A percentile compares a stretch with the other conserved stretches of the same genome.
Evolutionary conservation across 2,113 vertebrate species (phyloP).

Genomic region (Rhea americana): DNA sequence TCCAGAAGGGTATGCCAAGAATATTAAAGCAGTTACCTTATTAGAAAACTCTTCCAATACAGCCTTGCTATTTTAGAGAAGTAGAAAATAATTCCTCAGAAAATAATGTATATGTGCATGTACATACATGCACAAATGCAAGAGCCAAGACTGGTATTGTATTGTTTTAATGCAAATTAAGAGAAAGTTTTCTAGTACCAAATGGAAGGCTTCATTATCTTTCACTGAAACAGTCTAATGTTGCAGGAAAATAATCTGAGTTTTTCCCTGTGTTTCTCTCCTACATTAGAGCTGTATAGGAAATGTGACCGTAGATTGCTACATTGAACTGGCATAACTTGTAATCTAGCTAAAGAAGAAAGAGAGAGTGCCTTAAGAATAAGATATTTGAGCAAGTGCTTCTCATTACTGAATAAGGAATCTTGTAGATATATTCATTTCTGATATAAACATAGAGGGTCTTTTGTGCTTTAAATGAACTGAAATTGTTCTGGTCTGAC

Average conservation of each 20-base stretch:
- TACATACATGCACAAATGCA: not conserved
- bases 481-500: slow-evolving; percentile 1
- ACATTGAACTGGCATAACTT: not conserved
- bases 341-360: not conserved
- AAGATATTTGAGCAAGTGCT: slow-evolving; percentile 2
- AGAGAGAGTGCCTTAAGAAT: not conserved
- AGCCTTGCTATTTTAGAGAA: not conserved
- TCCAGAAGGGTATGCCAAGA: not conserved
- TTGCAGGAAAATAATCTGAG: not conserved
- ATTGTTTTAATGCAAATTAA: not conserved
- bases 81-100: not conserved
- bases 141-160: not conserved
- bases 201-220: not conserved
- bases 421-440: slow-evolving; percentile 1
- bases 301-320: not conserved
- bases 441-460: not conserved
- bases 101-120: not conserved
- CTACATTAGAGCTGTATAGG: not conserved
- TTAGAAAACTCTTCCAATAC: not conserved
- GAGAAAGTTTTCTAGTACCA: not conserved
- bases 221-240: not conserved
- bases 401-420: not conserved
- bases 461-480: not conserved
- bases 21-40: not conserved
- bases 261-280: not conserved